Base-by-base conservation (phyloP, 92 coral and sea anemone genomes). In the Umimayanthus kanabou region DNA sequence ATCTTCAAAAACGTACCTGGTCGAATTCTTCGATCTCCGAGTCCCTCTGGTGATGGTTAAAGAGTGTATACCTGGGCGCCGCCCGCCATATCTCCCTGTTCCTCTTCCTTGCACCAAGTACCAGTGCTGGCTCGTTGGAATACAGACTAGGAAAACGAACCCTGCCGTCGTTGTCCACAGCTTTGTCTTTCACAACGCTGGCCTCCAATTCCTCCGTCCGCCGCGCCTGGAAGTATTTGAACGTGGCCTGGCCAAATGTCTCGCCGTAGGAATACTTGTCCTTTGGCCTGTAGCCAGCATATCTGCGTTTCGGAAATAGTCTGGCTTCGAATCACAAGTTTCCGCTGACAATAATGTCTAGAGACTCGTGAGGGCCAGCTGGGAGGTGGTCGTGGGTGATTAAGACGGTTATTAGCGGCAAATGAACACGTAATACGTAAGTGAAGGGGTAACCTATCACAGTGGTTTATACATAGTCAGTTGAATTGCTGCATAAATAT, bases 221-320 rank as follows among this genome's bases (percentile, higher is more conserved):
- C 72, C 88, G 81, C 81, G 90, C 95, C 75, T 95, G 98, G 86
- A 94, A 91, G 78, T 89, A 95, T 76, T 91, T 92, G 0, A 97
- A 94, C 9, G 97, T 95, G 76, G 94, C 92, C 64, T 93, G 86
- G 29, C 97, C 98, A 13, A 92, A 94, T 14, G 98, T 95, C 81
- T 92, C 94, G 28, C 98, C 98, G 67, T 95, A 91, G 81, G 90
- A 84, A 66, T 88, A 92, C 82, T 94, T 92, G 42, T 87, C 92
- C 75, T 86, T 94, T 9, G 98, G 97, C 55, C 94, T 85, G 81
- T 92, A 91, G n/a, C 98, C 98, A 71, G 96, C 96, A 73, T 95
- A 95, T 64, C 98, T 90, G 37, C 22, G 76, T 72, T 72, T 28
- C 1, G n/a, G 40, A 72, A 29, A 69, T 33, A 33, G 37, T 33